Percentiles rank a stretch among this genome's conserved stretches.
Evolutionary conservation across 1,140 invertebrate species (phyloP).

Genomic region (Colletes gigas): DNA sequence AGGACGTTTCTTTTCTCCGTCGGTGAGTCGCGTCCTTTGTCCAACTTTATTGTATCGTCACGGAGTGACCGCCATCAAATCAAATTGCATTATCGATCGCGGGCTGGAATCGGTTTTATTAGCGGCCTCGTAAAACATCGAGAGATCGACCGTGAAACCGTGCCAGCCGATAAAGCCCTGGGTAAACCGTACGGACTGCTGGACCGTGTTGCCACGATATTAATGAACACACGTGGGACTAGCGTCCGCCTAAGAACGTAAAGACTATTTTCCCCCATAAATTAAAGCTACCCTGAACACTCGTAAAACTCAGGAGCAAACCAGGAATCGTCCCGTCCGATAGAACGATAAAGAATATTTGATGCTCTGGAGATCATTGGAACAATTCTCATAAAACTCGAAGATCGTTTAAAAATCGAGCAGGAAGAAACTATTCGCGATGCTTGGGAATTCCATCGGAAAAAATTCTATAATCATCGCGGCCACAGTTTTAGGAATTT

Average conservation of each 20-base stretch:
- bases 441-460: too few species aligned
- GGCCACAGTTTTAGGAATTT: too few species aligned
- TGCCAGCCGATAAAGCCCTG: neutral
- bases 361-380: neutral
- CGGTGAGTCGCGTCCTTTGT: too few species aligned
- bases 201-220: neutral
- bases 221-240: neutral
- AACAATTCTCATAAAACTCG: too few species aligned
- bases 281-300: neutral
- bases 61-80: too few species aligned
- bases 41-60: too few species aligned
- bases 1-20: too few species aligned
- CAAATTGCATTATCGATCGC: too few species aligned
- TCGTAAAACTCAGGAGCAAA: neutral
- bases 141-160: slow-evolving; percentile 6
- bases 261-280: neutral
- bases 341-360: neutral
- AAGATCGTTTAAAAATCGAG: too few species aligned
- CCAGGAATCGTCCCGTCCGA: neutral
- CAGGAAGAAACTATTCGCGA: too few species aligned
- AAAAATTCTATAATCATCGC: too few species aligned
- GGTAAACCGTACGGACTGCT: neutral
- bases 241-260: too few species aligned
- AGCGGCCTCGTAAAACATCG: neutral
- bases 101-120: slow-evolving; percentile 5